These are phyloP conservation scores for Hucho hucho DNA, from an alignment of 2,113 vertebrate species.

Conservation along the genomic window DNA sequence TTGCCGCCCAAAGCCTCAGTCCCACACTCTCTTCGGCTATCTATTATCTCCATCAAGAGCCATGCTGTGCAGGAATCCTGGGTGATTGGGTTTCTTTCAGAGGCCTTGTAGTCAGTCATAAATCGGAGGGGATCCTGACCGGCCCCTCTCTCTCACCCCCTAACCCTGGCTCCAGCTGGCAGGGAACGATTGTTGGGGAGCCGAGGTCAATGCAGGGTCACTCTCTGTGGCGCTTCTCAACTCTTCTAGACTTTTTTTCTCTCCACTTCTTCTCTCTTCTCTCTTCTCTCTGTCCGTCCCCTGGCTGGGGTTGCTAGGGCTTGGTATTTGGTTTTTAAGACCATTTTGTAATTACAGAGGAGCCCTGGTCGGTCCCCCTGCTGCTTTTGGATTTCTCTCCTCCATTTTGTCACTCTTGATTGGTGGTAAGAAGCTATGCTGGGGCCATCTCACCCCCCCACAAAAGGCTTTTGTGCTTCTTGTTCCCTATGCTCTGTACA, in stretches of 20 bases:
- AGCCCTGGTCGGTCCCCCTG: conserved; percentile 63
- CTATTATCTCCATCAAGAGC: conserved; percentile 68
- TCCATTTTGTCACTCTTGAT: conserved; percentile 63
- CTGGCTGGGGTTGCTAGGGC: conserved; percentile 77
- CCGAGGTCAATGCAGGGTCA: conserved; percentile 74
- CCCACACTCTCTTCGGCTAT: conserved; percentile 66
- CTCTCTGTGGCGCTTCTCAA: conserved; percentile 69
- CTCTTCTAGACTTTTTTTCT: conserved; percentile 58
- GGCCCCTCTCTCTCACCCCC: conserved; percentile 70
- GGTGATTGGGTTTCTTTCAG: conserved; percentile 78
- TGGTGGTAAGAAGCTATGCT: conserved; percentile 60
- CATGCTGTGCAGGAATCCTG: conserved; percentile 77
- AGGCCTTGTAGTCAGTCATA: conserved; percentile 75
- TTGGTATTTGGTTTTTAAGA: conserved; percentile 80
- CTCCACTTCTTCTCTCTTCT: conserved; percentile 29
- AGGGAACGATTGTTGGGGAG: conserved; percentile 66
- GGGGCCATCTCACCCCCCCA: conserved; percentile 53
- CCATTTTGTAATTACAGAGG: conserved; percentile 82
- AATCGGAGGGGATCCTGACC: conserved; percentile 73
- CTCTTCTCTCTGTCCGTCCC: conserved; percentile 51
- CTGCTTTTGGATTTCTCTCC: conserved; percentile 55
- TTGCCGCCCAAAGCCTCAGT: conserved; percentile 32
- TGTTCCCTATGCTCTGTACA: conserved; percentile 38
- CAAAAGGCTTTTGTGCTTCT: conserved; percentile 53
- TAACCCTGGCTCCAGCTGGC: conserved; percentile 78